Conservation (phyloP, 2,888 invertebrate genomes). For the Tuta absoluta region DNA sequence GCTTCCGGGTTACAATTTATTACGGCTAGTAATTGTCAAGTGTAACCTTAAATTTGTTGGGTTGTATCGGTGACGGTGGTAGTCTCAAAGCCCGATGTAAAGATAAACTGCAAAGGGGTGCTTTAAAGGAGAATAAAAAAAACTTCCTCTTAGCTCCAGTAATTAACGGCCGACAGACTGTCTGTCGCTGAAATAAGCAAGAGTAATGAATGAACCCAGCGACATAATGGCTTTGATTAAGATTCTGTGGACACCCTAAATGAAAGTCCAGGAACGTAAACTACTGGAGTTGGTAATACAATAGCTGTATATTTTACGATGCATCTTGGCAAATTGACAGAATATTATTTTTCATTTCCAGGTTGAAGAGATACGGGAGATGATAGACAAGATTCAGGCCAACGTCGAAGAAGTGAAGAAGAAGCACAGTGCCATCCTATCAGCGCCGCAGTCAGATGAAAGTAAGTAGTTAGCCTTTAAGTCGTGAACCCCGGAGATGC, state of each 20-base stretch:
- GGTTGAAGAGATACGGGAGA: slow-evolving; percentile 99
- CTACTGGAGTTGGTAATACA: background rate
- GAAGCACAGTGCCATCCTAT: slow-evolving; percentile 99
- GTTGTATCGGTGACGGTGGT: slow-evolving; percentile 44
- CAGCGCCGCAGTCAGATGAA: slow-evolving; percentile 99
- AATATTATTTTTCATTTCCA: slow-evolving; percentile 53
- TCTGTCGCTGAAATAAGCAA: slow-evolving; percentile 10
- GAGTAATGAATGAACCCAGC: slow-evolving; percentile 12
- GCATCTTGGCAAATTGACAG: background rate
- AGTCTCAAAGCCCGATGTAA: slow-evolving; percentile 41
- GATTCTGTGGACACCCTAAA: background rate
- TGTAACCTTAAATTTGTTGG: slow-evolving; percentile 5
- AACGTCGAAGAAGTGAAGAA: slow-evolving; percentile 99
- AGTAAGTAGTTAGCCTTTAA: slow-evolving; percentile 84
- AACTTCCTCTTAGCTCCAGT: slow-evolving; percentile 37
- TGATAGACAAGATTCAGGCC: slow-evolving; percentile 99
- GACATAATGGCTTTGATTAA: slow-evolving; percentile 16
- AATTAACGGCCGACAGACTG: slow-evolving; percentile 45
- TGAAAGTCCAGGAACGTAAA: background rate
- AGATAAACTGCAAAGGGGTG: slow-evolving; percentile 51
- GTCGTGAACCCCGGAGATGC: slow-evolving; percentile 23
- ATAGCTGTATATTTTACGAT: background rate
- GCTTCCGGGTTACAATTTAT: slow-evolving; percentile 15
- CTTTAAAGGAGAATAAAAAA: slow-evolving; percentile 42
- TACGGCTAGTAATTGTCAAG: background rate